Percentiles rank a stretch among this genome's conserved stretches.
phyloP scores from a whole-genome alignment of 2,888 invertebrate genomes.

The Branchipolynoe longqiensis region DNA sequence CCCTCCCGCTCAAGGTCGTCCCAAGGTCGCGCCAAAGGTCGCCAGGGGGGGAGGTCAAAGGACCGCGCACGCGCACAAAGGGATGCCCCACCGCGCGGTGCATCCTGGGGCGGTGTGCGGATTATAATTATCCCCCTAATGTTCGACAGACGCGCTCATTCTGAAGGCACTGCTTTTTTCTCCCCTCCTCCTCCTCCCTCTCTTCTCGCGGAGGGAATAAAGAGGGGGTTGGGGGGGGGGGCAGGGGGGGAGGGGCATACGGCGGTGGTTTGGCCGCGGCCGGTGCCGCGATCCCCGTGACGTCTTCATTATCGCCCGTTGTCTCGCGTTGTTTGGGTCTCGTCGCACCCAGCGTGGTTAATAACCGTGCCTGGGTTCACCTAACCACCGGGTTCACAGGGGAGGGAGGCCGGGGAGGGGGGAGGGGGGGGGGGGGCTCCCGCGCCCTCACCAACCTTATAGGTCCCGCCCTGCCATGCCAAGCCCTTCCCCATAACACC shows the following conservation, averaged over 20 bases:
- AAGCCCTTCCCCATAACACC: no score
- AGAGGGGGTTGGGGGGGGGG: constrained; percentile 31
- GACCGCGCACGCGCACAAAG: constrained; percentile 26
- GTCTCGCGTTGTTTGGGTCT: constrained; percentile 35
- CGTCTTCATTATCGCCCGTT: constrained; percentile 39
- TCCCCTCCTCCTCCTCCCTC: no score
- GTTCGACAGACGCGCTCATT: background rate
- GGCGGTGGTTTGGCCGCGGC: no score
- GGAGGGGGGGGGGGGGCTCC: no score
- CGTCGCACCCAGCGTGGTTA: constrained; percentile 14
- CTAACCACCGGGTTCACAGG: constrained; percentile 19
- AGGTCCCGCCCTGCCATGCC: no score
- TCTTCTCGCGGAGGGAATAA: background rate
- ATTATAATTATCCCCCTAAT: constrained; percentile 46
- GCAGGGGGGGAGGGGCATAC: background rate
- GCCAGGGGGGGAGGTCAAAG: constrained; percentile 22
- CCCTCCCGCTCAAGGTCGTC: constrained; percentile 25
- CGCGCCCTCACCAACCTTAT: no score
- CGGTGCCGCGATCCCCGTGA: constrained; percentile 53
- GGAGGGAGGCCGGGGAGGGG: no score
- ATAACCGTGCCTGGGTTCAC: constrained; percentile 21
- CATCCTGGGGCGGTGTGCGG: background rate
- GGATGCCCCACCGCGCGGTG: constrained; percentile 46
- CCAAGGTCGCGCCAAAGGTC: no score
- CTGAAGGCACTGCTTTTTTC: constrained; percentile 18